Conservation (phyloP, 1,140 invertebrate genomes). For the Tribolium madens region DNA sequence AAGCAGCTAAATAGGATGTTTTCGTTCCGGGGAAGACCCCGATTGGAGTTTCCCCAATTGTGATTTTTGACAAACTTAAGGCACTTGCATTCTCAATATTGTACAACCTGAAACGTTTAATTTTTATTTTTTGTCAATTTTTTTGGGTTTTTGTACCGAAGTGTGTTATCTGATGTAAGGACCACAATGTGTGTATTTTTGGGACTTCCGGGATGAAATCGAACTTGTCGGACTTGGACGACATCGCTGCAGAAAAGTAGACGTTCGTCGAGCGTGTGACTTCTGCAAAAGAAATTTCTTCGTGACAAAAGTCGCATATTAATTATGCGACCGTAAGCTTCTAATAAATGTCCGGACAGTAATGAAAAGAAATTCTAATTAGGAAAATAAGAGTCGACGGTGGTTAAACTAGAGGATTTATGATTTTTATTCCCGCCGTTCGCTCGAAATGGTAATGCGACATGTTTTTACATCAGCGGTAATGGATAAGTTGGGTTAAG, state of each 20-base stretch:
- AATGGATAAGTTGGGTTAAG: constrained; percentile 57
- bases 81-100: constrained; percentile 65
- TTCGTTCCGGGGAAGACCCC: constrained; percentile 67
- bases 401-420: constrained; percentile 52
- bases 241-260: constrained; percentile 71
- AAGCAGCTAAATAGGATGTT: constrained; percentile 71
- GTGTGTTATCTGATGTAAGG: constrained; percentile 84
- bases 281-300: constrained; percentile 63
- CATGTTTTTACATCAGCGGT: constrained; percentile 58
- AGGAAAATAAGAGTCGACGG: constrained; percentile 53
- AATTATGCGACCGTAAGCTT: not conserved
- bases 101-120: constrained; percentile 64
- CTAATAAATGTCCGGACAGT: not conserved
- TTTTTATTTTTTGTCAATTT: constrained; percentile 38
- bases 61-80: constrained; percentile 69
- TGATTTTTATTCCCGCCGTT: constrained; percentile 55
- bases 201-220: constrained; percentile 86
- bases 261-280: constrained; percentile 73
- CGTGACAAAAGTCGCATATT: not conserved
- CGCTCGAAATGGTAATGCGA: constrained; percentile 58
- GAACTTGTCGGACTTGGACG: constrained; percentile 74
- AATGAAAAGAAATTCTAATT: constrained; percentile 60
- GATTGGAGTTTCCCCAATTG: constrained; percentile 71
- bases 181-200: constrained; percentile 82
- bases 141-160: constrained; percentile 73